Base-by-base conservation (phyloP, 2,888 invertebrate species). In the Plebejus argus region DNA sequence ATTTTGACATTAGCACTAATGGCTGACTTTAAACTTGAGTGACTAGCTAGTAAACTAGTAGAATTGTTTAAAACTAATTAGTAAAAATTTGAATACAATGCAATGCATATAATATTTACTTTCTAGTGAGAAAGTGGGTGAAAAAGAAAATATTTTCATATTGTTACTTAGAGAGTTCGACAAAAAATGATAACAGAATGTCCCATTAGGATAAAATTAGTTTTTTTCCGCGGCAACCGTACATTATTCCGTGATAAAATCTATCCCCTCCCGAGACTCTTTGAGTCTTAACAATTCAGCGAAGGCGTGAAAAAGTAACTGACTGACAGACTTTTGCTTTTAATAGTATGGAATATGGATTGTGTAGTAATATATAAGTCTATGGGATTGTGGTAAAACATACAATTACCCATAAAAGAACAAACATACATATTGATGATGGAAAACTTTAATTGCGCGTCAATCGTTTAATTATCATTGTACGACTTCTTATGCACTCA, bases 381-480 rank as follows among this genome's bases (percentile, higher is more conserved):
- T n/a, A n/a, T n/a, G n/a, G n/a, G n/a, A 8, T 23, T n/a, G 72
- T 20, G 10, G 20, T 12, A 39, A 45, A 72, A 20, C 20, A 20
- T 72, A 20, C 39, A 23, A 20, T 20, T 71, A 20, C 20, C 35
- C 45, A 71, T 71, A 71, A 39, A 71, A 71, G 71, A 39, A 39
- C 39, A 71, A 4, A 71, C 35, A 33, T 72, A 72, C 45, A 45
- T 72, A 45, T 72, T 45, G 20, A 72, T 72, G 45, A 20, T 72
- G 72, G 23, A 72, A 45, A 23, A 72, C 45, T 72, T 45, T 20
- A 71, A 71, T 71, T 72, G 72, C 72, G 45, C 53, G 1, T 20
- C 18, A 33, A 20, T 18, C 12, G 3, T 72, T 23, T 33, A 28
- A 28, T 66, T 20, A 28, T 12, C 66, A 66, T 66, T 66, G 66